Evolutionary conservation across 2,888 invertebrate genomes (phyloP).

Genomic region (Aelia acuminata): DNA sequence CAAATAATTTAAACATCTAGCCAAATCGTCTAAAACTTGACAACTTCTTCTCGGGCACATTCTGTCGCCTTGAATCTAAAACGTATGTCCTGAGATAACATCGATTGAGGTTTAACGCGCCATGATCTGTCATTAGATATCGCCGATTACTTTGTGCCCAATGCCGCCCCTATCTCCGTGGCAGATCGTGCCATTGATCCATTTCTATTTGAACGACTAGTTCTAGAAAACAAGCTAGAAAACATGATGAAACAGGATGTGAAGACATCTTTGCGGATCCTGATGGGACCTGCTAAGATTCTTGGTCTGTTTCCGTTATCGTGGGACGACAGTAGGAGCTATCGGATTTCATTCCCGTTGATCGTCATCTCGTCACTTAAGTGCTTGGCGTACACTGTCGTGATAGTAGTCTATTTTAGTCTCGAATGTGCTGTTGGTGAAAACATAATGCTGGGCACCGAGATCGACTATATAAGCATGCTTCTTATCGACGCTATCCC

Average conservation of each 20-base stretch:
- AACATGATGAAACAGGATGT: conserved; percentile 4
- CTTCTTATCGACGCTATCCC: background rate
- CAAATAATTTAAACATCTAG: background rate
- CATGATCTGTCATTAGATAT: background rate
- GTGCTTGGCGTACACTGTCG: background rate
- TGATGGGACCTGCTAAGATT: background rate
- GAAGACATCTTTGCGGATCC: background rate
- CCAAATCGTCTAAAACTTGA: background rate
- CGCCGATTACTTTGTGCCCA: background rate
- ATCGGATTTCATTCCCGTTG: background rate
- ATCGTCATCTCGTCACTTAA: background rate
- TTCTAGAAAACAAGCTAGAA: background rate
- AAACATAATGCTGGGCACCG: background rate
- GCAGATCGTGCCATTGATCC: background rate
- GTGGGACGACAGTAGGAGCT: background rate
- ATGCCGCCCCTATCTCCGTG: background rate
- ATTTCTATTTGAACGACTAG: background rate
- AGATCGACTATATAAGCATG: background rate
- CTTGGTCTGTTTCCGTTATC: background rate
- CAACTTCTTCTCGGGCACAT: background rate
- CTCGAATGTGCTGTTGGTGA: background rate
- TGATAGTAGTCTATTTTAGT: background rate
- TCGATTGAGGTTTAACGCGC: background rate
- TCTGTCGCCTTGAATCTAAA: background rate
- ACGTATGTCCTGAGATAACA: background rate